Conservation (phyloP, 2,888 invertebrate species). For the Caradrina kadenii region DNA sequence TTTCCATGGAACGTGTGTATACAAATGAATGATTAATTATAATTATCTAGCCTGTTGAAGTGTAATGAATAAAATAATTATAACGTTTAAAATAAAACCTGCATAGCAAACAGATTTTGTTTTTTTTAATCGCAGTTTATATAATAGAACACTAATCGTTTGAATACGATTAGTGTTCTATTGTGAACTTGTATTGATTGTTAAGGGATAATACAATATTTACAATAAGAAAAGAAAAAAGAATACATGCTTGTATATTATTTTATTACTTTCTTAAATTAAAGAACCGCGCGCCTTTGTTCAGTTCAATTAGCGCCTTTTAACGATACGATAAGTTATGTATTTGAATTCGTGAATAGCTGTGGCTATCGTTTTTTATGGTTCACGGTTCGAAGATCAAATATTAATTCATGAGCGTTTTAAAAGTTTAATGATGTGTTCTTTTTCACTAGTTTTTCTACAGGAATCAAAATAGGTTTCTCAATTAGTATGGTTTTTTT, state of each 20-base stretch:
- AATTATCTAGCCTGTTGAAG: not conserved
- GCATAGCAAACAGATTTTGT: not conserved
- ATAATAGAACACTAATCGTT: too few relatives aligned
- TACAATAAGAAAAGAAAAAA: not conserved
- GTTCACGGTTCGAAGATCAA: conserved; percentile 34
- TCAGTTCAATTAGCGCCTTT: conserved; percentile 18
- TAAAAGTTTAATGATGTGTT: not conserved
- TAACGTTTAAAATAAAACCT: conserved; percentile 8
- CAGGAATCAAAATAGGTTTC: too few relatives aligned
- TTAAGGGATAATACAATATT: too few relatives aligned
- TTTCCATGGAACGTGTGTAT: conserved; percentile 12
- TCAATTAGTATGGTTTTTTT: too few relatives aligned
- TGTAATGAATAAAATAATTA: conserved; percentile 5
- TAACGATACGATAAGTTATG: conserved; percentile 7
- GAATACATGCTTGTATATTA: not conserved
- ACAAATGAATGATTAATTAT: conserved; percentile 13
- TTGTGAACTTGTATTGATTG: not conserved
- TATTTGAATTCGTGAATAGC: conserved; percentile 43
- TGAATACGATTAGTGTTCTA: not conserved
- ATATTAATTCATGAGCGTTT: conserved; percentile 3
- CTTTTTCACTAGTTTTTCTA: not conserved
- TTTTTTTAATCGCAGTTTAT: not conserved
- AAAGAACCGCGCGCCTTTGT: not conserved
- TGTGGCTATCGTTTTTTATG: conserved; percentile 27
- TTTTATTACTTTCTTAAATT: not conserved